phyloP scores from a whole-genome alignment of 2,888 invertebrate genomes.

The Tiliacea aurago region DNA sequence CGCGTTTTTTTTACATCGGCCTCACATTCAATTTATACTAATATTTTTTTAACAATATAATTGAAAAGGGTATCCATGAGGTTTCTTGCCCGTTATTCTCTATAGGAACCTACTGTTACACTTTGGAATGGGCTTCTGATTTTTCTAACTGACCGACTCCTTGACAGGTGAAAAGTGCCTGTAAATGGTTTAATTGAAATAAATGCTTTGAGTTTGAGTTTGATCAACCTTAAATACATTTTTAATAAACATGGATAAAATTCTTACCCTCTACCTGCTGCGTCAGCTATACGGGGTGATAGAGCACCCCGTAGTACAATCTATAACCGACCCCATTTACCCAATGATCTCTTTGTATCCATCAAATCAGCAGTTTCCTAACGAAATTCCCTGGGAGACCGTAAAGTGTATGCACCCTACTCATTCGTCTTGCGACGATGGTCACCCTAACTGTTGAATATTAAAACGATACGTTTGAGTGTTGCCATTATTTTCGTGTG shows the following conservation, averaged over 20 bases:
- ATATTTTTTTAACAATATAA: no score
- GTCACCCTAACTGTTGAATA: slow-evolving; percentile 61
- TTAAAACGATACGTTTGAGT: slow-evolving; percentile 60
- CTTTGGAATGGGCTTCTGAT: no score
- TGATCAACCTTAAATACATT: slow-evolving; percentile 35
- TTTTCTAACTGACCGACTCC: no score
- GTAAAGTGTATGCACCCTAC: slow-evolving; percentile 73
- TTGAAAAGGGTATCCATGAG: no score
- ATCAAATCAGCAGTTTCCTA: slow-evolving; percentile 73
- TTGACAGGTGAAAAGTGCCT: no score
- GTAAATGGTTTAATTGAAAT: no score
- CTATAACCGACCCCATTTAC: slow-evolving; percentile 60
- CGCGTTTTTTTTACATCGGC: no score
- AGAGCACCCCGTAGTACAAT: slow-evolving; percentile 34
- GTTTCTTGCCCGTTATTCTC: no score
- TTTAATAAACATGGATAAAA: slow-evolving; percentile 47
- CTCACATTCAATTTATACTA: no score
- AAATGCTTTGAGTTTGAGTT: no score
- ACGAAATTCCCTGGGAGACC: slow-evolving; percentile 57
- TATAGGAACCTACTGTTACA: no score
- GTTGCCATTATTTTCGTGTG: slow-evolving; percentile 52
- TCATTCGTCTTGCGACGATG: slow-evolving; percentile 66
- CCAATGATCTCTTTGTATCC: slow-evolving; percentile 68
- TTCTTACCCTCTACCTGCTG: slow-evolving; percentile 19
- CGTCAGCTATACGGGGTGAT: slow-evolving; percentile 36